Evolutionary conservation across 2,888 invertebrate species (phyloP), one percentile per base, ranked within the genome.

Genomic region (Ectemnius lituratus): DNA sequence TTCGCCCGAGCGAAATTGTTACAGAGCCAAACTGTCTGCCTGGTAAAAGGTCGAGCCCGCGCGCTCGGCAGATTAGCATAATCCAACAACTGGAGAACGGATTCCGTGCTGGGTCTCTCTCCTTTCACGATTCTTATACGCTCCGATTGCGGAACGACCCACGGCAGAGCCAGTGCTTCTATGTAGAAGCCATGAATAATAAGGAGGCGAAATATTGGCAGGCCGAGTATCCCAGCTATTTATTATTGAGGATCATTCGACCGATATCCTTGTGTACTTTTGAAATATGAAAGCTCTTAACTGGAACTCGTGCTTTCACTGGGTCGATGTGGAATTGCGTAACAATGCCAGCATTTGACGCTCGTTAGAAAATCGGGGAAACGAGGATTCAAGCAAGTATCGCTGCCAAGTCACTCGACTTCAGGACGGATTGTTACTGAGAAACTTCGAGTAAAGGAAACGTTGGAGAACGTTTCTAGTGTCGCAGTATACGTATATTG

Each of bases 1-100:
- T 6, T 60, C 23, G 13, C 5, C 2, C 28, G 37, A 37, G 37
- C 37, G 52, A 61, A 46, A 57, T 23, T 37, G 28, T 59, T 20
- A 27, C 57, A 45, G 62, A 56, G 75, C 58, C 63, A 66, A 20
- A 61, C 75, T 46, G 76, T 67, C 71, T 64, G 70, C 45, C 14
- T 49, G 69, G 57, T 67, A 58, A 67, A 69, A 69, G 64, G 62
- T 66, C 49, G 66, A 66, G 68, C 67, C 37, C 37, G 37, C 37
- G 37, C 60, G 76, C 71, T 63, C 56, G 68, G 8, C 13, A 27
- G 56, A 71, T 77, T 77, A 69, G 60, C 76, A 76, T 77, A 69
- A 77, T 71, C 57, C 76, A 75, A 66, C 66, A 68, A 69, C 69
- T 67, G 46, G 71, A 49, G 72, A 69, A 76, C 69, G 72, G 56